phyloP scores from a whole-genome alignment of 1,140 invertebrate species.

The Oreohelix idahoensis region DNA sequence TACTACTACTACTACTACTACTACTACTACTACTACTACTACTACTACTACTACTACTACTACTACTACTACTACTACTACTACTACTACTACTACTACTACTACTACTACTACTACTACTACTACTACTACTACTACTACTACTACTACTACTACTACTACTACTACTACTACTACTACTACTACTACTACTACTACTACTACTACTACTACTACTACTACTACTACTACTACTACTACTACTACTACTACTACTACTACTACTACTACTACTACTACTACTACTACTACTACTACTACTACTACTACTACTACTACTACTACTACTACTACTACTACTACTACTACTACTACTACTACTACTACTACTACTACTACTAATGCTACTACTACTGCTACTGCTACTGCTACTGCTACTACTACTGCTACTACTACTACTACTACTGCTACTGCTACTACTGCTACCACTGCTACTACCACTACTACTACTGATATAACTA shows the following conservation, averaged over 20 bases:
- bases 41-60: conserved; percentile 9
- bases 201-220: conserved; percentile 27
- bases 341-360: too few species aligned
- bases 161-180: conserved; percentile 27
- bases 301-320: neutral
- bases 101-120: conserved; percentile 4
- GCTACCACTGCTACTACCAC: conserved; percentile 19
- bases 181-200: conserved; percentile 32
- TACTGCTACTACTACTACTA: conserved; percentile 25
- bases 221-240: conserved; percentile 24
- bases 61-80: conserved; percentile 17
- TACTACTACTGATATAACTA: too few species aligned
- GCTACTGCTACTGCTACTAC: conserved; percentile 20
- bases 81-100: conserved; percentile 3
- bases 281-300: neutral
- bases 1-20: neutral
- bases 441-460: conserved; percentile 25
- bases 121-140: neutral
- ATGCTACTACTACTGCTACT: too few species aligned
- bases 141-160: conserved; percentile 16
- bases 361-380: too few species aligned
- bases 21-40: neutral
- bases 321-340: conserved; percentile 4
- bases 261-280: conserved; percentile 9
- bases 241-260: conserved; percentile 23